These are phyloP conservation scores for Epicauta chinensis DNA, from an alignment of 1,140 invertebrate species.

Conservation along the genomic window DNA sequence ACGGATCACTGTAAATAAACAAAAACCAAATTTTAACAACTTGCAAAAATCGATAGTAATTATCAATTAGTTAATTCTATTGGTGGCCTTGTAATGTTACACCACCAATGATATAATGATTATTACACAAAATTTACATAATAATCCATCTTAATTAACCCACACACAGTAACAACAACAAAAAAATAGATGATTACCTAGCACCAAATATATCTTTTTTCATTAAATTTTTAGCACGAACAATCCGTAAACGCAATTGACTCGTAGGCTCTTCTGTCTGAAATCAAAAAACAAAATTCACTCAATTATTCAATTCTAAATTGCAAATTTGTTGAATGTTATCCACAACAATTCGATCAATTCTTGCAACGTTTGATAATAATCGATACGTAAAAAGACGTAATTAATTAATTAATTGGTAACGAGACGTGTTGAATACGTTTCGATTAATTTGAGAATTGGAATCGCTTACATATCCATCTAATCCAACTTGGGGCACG, in stretches of 20 bases:
- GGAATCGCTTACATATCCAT: conserved; percentile 36
- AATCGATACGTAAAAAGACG: too few relatives aligned
- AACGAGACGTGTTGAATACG: too few relatives aligned
- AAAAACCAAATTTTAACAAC: neutral
- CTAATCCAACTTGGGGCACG: conserved; percentile 32
- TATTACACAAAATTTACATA: neutral
- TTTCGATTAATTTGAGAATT: too few relatives aligned
- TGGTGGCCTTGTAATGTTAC: too few relatives aligned
- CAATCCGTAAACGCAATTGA: conserved; percentile 72
- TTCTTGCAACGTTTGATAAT: conserved; percentile 2
- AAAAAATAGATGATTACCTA: conserved; percentile 54
- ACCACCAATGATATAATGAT: neutral
- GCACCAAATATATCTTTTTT: conserved; percentile 99
- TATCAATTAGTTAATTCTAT: too few relatives aligned
- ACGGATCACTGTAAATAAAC: conserved; percentile 74
- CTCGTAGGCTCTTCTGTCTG: conserved; percentile 69
- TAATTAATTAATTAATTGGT: too few relatives aligned
- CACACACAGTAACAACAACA: too few relatives aligned
- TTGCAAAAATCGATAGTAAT: too few relatives aligned
- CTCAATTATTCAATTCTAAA: conserved; percentile 10
- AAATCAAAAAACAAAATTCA: conserved; percentile 29
- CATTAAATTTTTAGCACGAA: conserved; percentile 83
- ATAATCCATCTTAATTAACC: neutral
- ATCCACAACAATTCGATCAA: neutral
- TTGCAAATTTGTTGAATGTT: neutral